Conservation (phyloP, 2,888 invertebrate species). For the Volucella zonaria region DNA sequence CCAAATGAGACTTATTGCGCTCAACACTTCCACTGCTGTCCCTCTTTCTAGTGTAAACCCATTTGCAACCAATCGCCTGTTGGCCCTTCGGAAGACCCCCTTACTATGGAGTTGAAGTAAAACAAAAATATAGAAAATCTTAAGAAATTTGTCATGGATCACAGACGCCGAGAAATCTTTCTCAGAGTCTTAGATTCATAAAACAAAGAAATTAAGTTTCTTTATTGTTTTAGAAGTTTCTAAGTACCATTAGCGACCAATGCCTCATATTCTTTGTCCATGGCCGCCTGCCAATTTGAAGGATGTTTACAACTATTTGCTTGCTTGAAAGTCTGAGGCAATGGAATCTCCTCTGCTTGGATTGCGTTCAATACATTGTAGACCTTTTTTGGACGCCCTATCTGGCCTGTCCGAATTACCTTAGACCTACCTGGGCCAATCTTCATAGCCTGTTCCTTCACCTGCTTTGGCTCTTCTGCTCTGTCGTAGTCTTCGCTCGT, state of each 20-base stretch:
- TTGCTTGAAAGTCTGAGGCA: conserved; percentile 11
- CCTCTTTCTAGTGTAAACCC: conserved; percentile 61
- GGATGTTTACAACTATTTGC: conserved; percentile 12
- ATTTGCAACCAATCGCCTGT: conserved; percentile 66
- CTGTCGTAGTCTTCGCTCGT: conserved; percentile 40
- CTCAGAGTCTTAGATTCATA: too few species aligned
- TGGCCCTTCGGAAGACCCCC: conserved; percentile 51
- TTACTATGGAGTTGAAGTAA: too few species aligned
- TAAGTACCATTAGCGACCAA: conserved; percentile 52
- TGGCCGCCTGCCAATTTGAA: conserved; percentile 50
- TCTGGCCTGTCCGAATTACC: conserved; percentile 34
- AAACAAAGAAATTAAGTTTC: too few species aligned
- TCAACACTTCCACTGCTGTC: conserved; percentile 3
- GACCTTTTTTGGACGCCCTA: conserved; percentile 40
- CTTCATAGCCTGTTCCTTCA: conserved; percentile 8
- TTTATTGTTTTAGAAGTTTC: too few species aligned
- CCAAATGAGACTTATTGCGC: conserved; percentile 16
- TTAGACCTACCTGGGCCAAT: conserved; percentile 19
- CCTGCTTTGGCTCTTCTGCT: conserved; percentile 28
- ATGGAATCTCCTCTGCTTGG: not conserved
- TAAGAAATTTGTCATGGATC: too few species aligned
- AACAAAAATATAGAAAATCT: too few species aligned
- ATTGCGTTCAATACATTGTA: conserved; percentile 31
- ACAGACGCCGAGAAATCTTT: too few species aligned
- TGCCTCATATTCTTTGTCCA: conserved; percentile 72